Evolutionary conservation across 2,888 invertebrate genomes (phyloP).

Genomic region (Sarcophaga caerulescens): DNA sequence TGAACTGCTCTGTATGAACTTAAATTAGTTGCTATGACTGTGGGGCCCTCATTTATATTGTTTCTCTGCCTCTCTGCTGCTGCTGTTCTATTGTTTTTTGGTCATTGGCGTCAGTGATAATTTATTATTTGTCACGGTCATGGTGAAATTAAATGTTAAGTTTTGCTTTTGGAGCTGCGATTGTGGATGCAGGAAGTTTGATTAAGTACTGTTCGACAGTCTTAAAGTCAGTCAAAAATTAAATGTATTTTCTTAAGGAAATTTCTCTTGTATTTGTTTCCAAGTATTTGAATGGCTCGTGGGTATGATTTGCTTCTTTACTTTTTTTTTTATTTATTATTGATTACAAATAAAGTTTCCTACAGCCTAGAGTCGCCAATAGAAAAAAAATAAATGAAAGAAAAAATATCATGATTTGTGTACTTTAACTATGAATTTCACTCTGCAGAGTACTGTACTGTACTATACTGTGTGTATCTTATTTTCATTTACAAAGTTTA

Average conservation of each 20-base stretch:
- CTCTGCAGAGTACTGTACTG: too few species aligned
- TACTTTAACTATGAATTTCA: neutral
- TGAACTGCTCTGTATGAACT: neutral
- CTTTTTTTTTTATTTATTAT: constrained; percentile 8
- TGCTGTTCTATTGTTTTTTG: constrained; percentile 5
- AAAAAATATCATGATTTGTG: neutral
- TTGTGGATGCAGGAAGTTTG: constrained; percentile 7
- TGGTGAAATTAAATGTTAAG: constrained; percentile 8
- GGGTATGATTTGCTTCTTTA: neutral
- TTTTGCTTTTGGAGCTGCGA: neutral
- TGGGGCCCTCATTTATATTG: neutral
- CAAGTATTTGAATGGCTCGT: neutral
- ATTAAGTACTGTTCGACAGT: neutral
- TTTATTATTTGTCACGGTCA: constrained; percentile 50
- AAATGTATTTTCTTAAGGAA: constrained; percentile 3
- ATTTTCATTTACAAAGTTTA: too few species aligned
- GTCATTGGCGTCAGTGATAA: constrained; percentile 26
- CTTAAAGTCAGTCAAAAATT: constrained; percentile 28
- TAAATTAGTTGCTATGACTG: constrained; percentile 16
- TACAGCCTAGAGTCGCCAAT: neutral
- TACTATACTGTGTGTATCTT: too few species aligned
- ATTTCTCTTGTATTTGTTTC: neutral
- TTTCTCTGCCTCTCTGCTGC: neutral
- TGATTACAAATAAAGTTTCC: constrained; percentile 31
- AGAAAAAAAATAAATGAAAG: neutral